Conservation (phyloP, 2,888 invertebrate genomes). For the Drosophila neonasuta region DNA sequence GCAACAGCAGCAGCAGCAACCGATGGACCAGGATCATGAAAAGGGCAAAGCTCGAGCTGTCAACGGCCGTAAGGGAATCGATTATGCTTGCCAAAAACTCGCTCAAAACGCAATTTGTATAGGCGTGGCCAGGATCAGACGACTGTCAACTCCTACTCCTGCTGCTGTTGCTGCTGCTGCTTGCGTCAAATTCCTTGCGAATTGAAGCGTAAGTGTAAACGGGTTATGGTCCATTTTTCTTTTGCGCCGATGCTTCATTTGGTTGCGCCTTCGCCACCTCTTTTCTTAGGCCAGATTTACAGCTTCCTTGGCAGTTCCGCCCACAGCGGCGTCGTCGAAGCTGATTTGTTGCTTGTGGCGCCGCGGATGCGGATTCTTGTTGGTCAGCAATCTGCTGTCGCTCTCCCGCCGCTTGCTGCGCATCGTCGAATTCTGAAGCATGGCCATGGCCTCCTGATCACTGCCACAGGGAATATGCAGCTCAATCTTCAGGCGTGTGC, state of each 20-base stretch:
- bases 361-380: conserved; percentile 34
- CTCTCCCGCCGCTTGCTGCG: conserved; percentile 48
- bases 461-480: conserved; percentile 72
- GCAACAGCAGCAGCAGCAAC: conserved; percentile 16
- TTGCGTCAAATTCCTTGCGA: conserved; percentile 53
- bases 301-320: conserved; percentile 50
- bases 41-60: conserved; percentile 45
- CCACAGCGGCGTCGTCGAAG: conserved; percentile 73
- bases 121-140: conserved; percentile 39
- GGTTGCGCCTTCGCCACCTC: background rate
- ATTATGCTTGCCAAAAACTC: conserved; percentile 65
- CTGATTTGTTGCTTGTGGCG: conserved; percentile 78
- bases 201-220: conserved; percentile 76
- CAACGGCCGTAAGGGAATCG: conserved; percentile 67
- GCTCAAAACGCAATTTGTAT: conserved; percentile 62
- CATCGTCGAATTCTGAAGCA: conserved; percentile 66
- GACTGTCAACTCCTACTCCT: conserved; percentile 3
- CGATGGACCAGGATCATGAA: conserved; percentile 26
- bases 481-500: conserved; percentile 70
- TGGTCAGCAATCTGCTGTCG: conserved; percentile 45
- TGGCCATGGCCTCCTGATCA: conserved; percentile 76
- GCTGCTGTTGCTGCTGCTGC: conserved; percentile 21
- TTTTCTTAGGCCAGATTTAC: conserved; percentile 43
- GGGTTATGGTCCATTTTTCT: conserved; percentile 70
- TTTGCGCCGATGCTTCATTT: conserved; percentile 19